These are phyloP conservation scores for Microplitis mediator DNA, from an alignment of 1,140 invertebrate species.

Conservation along the genomic window DNA sequence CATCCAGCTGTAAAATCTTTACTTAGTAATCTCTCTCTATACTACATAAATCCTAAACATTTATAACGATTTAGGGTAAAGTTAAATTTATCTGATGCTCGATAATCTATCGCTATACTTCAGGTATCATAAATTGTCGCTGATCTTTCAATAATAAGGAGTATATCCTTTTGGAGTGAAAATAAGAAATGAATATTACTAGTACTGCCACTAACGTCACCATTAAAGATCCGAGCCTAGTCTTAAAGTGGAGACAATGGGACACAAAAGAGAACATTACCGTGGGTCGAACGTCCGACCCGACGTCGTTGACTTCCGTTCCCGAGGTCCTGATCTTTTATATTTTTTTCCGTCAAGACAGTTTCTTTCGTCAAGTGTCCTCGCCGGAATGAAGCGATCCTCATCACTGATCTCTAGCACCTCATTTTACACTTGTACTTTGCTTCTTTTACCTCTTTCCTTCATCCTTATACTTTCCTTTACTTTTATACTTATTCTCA, in stretches of 20 bases:
- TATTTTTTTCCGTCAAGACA: constrained; percentile 10
- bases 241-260: background rate
- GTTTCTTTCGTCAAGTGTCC: background rate
- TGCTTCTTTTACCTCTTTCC: background rate
- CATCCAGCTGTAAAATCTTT: too few relatives aligned
- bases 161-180: background rate
- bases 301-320: constrained; percentile 11
- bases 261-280: constrained; percentile 23
- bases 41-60: too few relatives aligned
- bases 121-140: too few relatives aligned
- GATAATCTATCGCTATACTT: too few relatives aligned
- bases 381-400: constrained; percentile 14
- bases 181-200: constrained; percentile 7
- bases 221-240: background rate
- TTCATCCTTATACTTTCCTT: background rate
- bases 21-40: too few relatives aligned
- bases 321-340: constrained; percentile 10
- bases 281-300: background rate
- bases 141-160: too few relatives aligned
- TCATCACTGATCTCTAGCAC: constrained; percentile 6
- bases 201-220: background rate
- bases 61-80: too few relatives aligned
- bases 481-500: background rate
- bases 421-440: background rate
- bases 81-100: too few relatives aligned